These are phyloP conservation scores for Saxidomus purpurata DNA, from an alignment of 1,140 invertebrate genomes.

Conservation along the genomic window DNA sequence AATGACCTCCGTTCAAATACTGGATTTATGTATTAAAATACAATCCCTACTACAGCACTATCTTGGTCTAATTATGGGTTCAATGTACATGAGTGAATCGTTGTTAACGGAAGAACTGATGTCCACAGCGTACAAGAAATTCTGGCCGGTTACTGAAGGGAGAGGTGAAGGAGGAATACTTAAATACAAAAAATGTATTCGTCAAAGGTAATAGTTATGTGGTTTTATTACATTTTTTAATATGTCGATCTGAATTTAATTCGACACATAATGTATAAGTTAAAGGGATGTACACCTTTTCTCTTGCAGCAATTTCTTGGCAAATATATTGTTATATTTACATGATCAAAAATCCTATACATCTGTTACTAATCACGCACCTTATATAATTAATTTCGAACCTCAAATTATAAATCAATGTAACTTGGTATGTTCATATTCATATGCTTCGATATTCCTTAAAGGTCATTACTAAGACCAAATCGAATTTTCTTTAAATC, in stretches of 20 bases:
- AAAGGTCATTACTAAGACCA: no score
- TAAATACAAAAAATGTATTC: neutral
- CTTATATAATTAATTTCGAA: no score
- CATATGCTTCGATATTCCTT: no score
- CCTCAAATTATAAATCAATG: no score
- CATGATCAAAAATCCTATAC: no score
- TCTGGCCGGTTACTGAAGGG: constrained; percentile 22
- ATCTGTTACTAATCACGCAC: no score
- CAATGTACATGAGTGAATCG: constrained; percentile 53
- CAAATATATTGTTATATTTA: no score
- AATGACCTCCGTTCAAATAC: neutral
- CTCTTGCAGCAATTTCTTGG: no score
- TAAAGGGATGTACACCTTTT: no score
- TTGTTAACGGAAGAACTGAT: constrained; percentile 26
- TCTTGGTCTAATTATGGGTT: constrained; percentile 39
- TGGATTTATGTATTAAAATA: neutral
- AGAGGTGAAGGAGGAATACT: neutral
- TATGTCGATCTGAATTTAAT: neutral
- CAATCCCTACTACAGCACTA: neutral
- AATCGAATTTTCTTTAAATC: no score
- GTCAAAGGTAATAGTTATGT: constrained; percentile 37
- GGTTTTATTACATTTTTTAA: neutral
- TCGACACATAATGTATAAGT: no score
- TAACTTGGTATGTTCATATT: no score
- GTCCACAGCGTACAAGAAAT: constrained; percentile 53